Evolutionary conservation across 2,113 vertebrate species (phyloP).

Genomic region (Scytalopus superciliaris): DNA sequence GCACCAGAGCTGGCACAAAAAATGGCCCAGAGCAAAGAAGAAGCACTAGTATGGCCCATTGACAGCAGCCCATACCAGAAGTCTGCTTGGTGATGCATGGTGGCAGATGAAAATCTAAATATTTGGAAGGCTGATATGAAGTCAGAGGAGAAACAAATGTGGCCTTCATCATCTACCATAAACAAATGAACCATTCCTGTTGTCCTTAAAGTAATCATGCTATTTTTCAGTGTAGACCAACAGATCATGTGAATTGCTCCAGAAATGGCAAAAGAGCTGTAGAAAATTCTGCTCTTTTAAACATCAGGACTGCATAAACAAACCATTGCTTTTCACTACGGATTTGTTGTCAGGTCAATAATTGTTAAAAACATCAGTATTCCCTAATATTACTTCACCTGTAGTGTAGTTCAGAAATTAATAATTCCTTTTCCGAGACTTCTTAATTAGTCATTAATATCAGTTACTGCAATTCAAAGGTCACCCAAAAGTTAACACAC

Average conservation of each 20-base stretch:
- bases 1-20: background rate
- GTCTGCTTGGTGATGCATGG: accelerated
- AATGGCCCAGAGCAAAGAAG: background rate
- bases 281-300: background rate
- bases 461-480: background rate
- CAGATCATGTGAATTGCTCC: background rate
- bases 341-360: background rate
- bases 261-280: background rate
- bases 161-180: background rate
- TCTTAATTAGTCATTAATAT: background rate
- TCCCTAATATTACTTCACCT: background rate
- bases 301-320: background rate
- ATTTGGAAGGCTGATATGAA: background rate
- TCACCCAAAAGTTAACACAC: background rate
- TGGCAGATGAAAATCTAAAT: background rate
- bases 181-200: background rate
- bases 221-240: background rate
- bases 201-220: background rate
- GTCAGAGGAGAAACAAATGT: background rate
- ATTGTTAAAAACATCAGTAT: background rate
- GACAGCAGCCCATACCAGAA: background rate
- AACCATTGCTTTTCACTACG: background rate
- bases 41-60: background rate
- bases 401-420: background rate
- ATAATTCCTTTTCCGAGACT: background rate